Evolutionary conservation across 2,888 invertebrate species (phyloP), one percentile per base, ranked within the genome.

Genomic region (Drosophila suboccidentalis): DNA sequence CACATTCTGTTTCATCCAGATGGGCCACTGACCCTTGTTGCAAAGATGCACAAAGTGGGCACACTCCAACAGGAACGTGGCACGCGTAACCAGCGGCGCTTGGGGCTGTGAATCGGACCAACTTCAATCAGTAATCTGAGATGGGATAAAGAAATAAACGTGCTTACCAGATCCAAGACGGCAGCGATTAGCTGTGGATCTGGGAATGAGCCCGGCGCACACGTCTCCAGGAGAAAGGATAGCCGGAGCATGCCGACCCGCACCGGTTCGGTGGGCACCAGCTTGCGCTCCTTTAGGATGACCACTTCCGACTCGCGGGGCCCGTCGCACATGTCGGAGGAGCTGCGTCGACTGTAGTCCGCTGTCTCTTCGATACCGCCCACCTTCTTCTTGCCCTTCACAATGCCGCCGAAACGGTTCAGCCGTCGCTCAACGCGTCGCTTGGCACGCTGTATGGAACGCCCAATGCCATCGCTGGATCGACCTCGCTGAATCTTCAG

Each of bases 21-120:
- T 95, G 0, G 99, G 99, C 99, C 99, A 99, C 83, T 98, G 98
- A 0, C 99, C 99, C 91, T 97, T 97, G 92, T 99, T 99, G 92
- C 99, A 99, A 78, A 97, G 96, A 91, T 99, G 98, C 2, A 99
- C 99, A 83, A 99, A 97, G 92, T 98, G 96, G 0, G 98, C 97
- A 92, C 99, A 99, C 93, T 99, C 99, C 70, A 99, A 93, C 8
- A 99, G 93, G 59, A 99, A 94, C 0, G 97, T 96, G 4, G 99
- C 99, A 90, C 99, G 94, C 0, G 98, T 95, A 0, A 99, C 96
- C 1, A 99, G 96, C 0, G 99, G 98, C 0, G 99, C 98, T 92
- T 98, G 96, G 34, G 99, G 97, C 96, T 97, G 92, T 44, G 93
- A 58, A 26, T 9, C 34, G 9, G 9, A 3, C 0, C 11, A 93